Conservation (phyloP, 2,888 invertebrate genomes). For the Oxystoma pomonae region DNA sequence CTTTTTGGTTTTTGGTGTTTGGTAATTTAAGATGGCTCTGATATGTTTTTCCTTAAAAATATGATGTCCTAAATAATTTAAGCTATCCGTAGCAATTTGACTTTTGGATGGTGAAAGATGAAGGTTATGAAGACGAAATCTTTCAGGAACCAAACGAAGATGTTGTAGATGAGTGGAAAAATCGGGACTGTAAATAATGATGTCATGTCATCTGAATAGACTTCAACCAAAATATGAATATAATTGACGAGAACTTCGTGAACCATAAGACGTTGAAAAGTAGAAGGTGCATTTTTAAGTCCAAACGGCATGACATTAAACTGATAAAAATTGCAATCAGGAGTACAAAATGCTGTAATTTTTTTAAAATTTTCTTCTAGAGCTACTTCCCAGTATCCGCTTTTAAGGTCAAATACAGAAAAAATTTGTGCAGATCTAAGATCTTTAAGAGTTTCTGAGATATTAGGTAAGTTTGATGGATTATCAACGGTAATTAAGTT, state of each 20-base stretch:
- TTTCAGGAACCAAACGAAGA: conserved; percentile 8
- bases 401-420: neutral
- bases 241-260: conserved; percentile 12
- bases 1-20: neutral
- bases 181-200: conserved; percentile 6
- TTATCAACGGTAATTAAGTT: neutral
- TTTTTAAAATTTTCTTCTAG: conserved; percentile 6
- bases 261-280: conserved; percentile 16
- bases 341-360: conserved; percentile 17
- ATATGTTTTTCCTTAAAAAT: neutral
- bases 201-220: conserved; percentile 35
- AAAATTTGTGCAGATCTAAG: neutral
- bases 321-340: conserved; percentile 14
- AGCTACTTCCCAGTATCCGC: conserved; percentile 23
- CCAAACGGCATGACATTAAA: conserved; percentile 21
- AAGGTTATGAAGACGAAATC: conserved; percentile 7
- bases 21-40: neutral
- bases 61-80: conserved; percentile 13
- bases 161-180: neutral
- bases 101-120: conserved; percentile 7
- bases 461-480: neutral
- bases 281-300: conserved; percentile 15
- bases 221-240: conserved; percentile 19
- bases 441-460: neutral
- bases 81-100: neutral